These are phyloP conservation scores for Planiliza haematocheilus DNA, from an alignment of 2,113 vertebrate genomes.

Conservation along the genomic window DNA sequence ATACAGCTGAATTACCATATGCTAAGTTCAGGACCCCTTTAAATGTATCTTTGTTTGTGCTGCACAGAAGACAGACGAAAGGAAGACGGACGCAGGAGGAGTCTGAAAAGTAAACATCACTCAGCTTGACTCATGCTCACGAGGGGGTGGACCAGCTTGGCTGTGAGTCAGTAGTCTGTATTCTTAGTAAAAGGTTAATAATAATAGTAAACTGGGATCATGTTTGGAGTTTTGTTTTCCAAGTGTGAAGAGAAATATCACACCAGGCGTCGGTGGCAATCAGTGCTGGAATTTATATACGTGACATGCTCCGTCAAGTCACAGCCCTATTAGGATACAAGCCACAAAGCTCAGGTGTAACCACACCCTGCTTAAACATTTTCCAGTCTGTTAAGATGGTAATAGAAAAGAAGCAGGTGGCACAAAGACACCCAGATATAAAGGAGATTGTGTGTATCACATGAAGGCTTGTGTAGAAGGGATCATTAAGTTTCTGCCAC, in stretches of 20 bases:
- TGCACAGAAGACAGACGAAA: constrained; percentile 27
- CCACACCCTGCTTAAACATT: constrained; percentile 40
- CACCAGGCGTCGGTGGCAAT: not conserved
- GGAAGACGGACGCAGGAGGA: constrained; percentile 24
- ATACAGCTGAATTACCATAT: too few species aligned
- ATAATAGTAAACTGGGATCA: not conserved
- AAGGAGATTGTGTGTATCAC: not conserved
- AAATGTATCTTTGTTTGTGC: not conserved
- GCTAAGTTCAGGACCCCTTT: too few species aligned
- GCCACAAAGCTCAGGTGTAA: constrained; percentile 2
- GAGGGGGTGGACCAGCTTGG: constrained; percentile 22
- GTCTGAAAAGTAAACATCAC: constrained; percentile 53
- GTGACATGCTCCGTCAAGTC: constrained; percentile 10
- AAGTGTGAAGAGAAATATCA: not conserved
- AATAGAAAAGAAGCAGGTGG: not conserved
- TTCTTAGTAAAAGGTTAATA: not conserved
- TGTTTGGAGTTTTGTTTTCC: not conserved
- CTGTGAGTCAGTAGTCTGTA: constrained; percentile 7
- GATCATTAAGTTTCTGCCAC: too few species aligned
- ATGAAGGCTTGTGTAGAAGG: too few species aligned
- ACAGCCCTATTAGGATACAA: constrained; percentile 3
- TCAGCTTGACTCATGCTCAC: constrained; percentile 58
- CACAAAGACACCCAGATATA: not conserved
- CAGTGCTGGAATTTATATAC: not conserved
- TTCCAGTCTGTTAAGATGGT: not conserved